phyloP scores from a whole-genome alignment of 2,113 vertebrate genomes.

The Ctenodactylus gundi region DNA sequence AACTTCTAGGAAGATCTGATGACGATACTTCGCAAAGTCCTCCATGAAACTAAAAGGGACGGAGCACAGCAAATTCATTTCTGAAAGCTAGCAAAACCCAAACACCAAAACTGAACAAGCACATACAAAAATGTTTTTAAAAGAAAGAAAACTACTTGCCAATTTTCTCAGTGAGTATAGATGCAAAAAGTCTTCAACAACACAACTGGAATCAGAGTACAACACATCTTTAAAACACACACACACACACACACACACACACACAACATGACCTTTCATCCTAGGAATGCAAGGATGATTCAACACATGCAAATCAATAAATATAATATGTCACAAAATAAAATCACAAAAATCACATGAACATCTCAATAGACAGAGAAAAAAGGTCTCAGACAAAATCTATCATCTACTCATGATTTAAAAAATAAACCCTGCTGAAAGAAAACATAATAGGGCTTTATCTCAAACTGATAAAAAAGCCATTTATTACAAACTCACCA shows the following conservation, averaged over 20 bases:
- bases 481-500: not conserved
- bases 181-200: not conserved
- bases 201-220: not conserved
- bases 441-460: not conserved
- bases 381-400: not conserved
- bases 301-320: not conserved
- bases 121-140: no score
- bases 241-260: no score
- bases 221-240: not conserved
- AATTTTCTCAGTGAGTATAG: not conserved
- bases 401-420: not conserved
- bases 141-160: not conserved
- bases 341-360: not conserved
- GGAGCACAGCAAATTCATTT: not conserved
- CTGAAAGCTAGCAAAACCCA: not conserved
- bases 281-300: not conserved
- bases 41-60: not conserved
- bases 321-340: not conserved
- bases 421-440: not conserved
- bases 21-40: not conserved
- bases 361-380: not conserved
- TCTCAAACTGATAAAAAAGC: not conserved
- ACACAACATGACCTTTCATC: not conserved
- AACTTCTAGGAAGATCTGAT: not conserved
- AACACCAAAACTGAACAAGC: not conserved